phyloP scores from a whole-genome alignment of 2,113 vertebrate species.

The Loxodonta africana region DNA sequence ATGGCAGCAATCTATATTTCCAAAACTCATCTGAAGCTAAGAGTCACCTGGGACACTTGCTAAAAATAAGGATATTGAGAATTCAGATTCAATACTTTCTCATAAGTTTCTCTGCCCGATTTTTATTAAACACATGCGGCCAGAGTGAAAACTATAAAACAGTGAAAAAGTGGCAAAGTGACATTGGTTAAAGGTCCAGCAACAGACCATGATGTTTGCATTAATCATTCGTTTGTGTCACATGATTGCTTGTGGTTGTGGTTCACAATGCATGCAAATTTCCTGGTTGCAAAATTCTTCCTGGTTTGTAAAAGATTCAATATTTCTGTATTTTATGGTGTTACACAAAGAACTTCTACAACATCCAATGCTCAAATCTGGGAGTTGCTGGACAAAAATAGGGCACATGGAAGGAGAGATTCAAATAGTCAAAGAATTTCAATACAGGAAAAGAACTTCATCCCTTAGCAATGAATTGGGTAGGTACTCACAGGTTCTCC shows the following conservation, averaged over 20 bases:
- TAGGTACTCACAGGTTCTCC: constrained; percentile 88
- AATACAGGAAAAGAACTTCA: not conserved
- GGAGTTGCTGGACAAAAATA: not conserved
- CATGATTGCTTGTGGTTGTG: not conserved
- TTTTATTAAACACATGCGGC: not conserved
- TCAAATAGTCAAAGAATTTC: not conserved
- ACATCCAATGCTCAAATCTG: not conserved
- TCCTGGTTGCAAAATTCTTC: not conserved
- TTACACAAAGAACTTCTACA: not conserved
- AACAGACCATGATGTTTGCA: not conserved
- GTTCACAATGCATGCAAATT: not conserved
- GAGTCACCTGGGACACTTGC: not conserved
- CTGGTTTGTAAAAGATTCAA: not conserved
- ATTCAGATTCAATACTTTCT: not conserved
- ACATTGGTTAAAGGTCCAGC: not conserved
- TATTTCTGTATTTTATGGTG: not conserved
- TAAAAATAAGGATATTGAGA: not conserved
- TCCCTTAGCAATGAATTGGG: not conserved
- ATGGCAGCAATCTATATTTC: not conserved
- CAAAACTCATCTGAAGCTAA: not conserved
- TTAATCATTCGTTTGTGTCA: not conserved
- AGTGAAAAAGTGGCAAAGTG: not conserved
- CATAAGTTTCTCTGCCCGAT: not conserved
- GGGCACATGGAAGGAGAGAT: not conserved
- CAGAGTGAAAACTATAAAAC: not conserved